Percentiles rank a stretch among this genome's conserved stretches.
Evolutionary conservation across 2,113 vertebrate genomes (phyloP).

Genomic region (Cyanistes caeruleus): DNA sequence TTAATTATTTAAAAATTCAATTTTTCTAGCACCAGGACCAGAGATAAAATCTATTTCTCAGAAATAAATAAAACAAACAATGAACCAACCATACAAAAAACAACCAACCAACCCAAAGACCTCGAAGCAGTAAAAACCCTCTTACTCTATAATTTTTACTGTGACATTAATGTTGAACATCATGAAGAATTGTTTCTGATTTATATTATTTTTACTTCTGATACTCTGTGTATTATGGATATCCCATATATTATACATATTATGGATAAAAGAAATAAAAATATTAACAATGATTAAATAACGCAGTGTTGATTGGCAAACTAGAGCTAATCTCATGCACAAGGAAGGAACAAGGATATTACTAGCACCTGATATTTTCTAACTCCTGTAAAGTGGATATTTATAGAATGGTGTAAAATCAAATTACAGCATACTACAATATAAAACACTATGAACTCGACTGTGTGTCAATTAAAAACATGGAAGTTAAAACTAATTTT

Average conservation of each 20-base stretch:
- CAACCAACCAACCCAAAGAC: neutral
- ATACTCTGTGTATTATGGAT: neutral
- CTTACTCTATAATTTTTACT: neutral
- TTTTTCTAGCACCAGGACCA: neutral
- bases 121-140: rapidly evolving
- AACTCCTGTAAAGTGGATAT: neutral
- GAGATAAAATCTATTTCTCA: neutral
- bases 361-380: neutral
- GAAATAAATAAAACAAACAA: too few relatives aligned
- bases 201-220: neutral
- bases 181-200: neutral
- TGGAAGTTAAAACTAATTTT: neutral
- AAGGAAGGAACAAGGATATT: neutral
- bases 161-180: neutral
- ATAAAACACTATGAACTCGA: neutral
- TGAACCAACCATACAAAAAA: neutral
- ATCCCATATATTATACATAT: neutral
- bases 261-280: neutral
- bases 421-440: neutral
- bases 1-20: neutral
- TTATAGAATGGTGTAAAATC: neutral
- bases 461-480: neutral
- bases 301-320: neutral
- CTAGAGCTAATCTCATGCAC: neutral
- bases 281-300: neutral